Base-by-base conservation (phyloP, 2,888 invertebrate species). In the Eristalis pertinax region DNA sequence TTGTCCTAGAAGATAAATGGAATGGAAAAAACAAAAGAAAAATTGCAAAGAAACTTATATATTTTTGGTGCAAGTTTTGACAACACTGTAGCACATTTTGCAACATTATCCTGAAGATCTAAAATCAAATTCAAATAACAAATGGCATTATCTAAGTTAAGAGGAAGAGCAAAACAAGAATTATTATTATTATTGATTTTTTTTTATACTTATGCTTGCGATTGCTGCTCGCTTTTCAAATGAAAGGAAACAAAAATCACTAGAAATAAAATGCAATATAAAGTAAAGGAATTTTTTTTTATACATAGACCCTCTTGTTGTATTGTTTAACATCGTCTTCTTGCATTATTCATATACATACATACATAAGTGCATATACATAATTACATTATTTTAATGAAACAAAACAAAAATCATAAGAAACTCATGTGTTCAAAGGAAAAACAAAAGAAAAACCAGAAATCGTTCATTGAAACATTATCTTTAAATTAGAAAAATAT, bases 341-440 rank as follows among this genome's bases (percentile, higher is more conserved):
- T 50, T 50, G 50, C 50, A 50, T 50, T 50, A 50, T 50, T 50
- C 50, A 50, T 50, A 38, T 13, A 13, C 38, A 19, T 50, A 50
- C 43, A 19, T 50, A n/a, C n/a, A n/a, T n/a, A 50, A 19, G 43
- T 50, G 43, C 43, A 50, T 24, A n/a, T n/a, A n/a, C 26, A 60
- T 26, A 13, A 60, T 26, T 60, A 8, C 26, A 24, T 26, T 60
- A 60, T 13, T 5, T 60, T 26, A 60, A 26, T 60, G 70, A 67
- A 70, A 67, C 1, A 62, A 65, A 77, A 35, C 7, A 56, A 77
- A 64, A 43, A 35, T 35, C 43, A 60, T 60, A 75, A 76, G 69
- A 22, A 81, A 86, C 78, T 86, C 86, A 86, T 86, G 86, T 86
- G 86, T 82, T 86, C 86, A 78, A 70, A 41, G 35, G 13, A 2